A percentile compares a stretch with the other conserved stretches of the same genome.
phyloP scores from a whole-genome alignment of 37 sponge, comb jelly and placozoan genomes.

The Mnemiopsis leidyi region DNA sequence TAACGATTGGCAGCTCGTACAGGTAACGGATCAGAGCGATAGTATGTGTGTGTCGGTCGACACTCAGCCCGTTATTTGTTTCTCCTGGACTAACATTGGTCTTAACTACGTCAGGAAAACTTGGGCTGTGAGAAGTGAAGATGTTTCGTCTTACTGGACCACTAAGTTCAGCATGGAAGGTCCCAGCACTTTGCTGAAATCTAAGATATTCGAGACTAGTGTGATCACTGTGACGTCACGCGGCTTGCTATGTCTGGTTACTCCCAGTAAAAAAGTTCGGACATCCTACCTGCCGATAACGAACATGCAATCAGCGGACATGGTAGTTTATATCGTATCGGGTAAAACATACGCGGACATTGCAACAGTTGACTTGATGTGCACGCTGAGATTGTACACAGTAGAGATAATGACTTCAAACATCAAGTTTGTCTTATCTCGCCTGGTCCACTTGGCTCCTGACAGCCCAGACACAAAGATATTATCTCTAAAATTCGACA shows the following conservation, averaged over 20 bases:
- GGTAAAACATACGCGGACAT: not conserved
- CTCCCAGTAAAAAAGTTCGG: not conserved
- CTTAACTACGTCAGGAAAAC: slow-evolving; percentile 5
- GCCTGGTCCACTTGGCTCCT: not conserved
- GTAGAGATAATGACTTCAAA: not conserved
- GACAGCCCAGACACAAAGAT: not conserved
- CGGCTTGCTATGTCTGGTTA: slow-evolving; percentile 21
- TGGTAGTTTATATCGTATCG: not conserved
- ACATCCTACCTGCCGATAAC: slow-evolving; percentile 51
- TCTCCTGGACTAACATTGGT: slow-evolving; percentile 47
- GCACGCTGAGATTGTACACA: slow-evolving; percentile 46
- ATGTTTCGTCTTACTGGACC: slow-evolving; percentile 25
- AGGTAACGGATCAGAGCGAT: not conserved
- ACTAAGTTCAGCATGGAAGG: slow-evolving; percentile 9
- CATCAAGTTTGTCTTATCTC: not conserved
- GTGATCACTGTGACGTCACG: slow-evolving; percentile 41
- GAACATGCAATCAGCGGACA: slow-evolving; percentile 21
- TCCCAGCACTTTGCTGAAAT: slow-evolving; percentile 29
- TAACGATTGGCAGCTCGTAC: slow-evolving; percentile 54
- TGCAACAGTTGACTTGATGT: slow-evolving; percentile 16
- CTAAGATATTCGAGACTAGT: slow-evolving; percentile 4
- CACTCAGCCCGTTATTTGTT: slow-evolving; percentile 28
- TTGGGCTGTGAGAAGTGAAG: slow-evolving; percentile 36
- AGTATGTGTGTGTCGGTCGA: not conserved
- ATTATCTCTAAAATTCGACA: slow-evolving; percentile 29